Conservation (phyloP, 1,140 invertebrate species). For the Samia ricini region DNA sequence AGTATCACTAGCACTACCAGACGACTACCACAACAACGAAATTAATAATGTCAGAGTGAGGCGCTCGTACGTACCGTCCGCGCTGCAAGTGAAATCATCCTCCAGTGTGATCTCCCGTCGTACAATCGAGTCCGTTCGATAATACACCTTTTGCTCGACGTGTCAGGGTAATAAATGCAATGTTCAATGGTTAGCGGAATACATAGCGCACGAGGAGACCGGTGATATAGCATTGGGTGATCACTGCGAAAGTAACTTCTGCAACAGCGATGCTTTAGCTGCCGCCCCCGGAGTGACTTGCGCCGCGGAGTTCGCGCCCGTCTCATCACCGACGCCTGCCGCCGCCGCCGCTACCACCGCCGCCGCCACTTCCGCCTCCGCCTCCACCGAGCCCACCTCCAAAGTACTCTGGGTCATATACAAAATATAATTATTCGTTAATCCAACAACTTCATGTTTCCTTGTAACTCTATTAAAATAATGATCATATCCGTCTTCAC, state of each 20-base stretch:
- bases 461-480: too few relatives aligned
- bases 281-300: constrained; percentile 21
- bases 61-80: constrained; percentile 36
- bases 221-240: constrained; percentile 28
- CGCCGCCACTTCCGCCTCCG: constrained; percentile 71
- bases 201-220: neutral
- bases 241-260: constrained; percentile 89
- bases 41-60: constrained; percentile 67
- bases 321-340: constrained; percentile 46
- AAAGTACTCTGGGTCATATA: constrained; percentile 83
- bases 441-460: too few relatives aligned
- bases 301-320: constrained; percentile 27
- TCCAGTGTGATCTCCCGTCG: constrained; percentile 53
- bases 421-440: constrained; percentile 7
- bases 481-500: too few relatives aligned
- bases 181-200: constrained; percentile 18
- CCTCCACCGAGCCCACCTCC: constrained; percentile 80
- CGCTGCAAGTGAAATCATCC: neutral
- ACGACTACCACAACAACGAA: constrained; percentile 44
- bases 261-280: constrained; percentile 83
- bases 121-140: constrained; percentile 48
- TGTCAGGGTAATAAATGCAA: constrained; percentile 53
- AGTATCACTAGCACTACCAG: constrained; percentile 72
- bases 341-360: constrained; percentile 71
- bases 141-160: too few relatives aligned